Evolutionary conservation across 2,888 invertebrate genomes (phyloP), one percentile per base, ranked within the genome.

Genomic region (Dorcus hopei): DNA sequence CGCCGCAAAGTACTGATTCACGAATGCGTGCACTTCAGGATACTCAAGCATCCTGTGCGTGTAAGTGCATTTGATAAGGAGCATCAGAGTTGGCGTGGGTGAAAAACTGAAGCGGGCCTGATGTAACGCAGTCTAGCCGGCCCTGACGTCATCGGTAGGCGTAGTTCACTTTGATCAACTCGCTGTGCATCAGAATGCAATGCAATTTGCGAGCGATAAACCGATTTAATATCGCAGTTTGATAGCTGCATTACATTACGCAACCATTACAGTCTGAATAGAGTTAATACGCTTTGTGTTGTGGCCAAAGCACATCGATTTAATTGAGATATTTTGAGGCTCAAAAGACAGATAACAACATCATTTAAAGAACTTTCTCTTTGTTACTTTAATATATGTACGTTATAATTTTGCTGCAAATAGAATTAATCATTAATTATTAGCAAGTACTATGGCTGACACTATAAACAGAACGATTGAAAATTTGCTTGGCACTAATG

Each of bases 91-190:
- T 23, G 14, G 45, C 45, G 45, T 45, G 14, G 45, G 45, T 45
- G 45, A 19, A 19, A 7, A 42, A 42, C 14, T 14, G 41, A 9
- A 11, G 43, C 43, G 43, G 7, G 43, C n/a, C 43, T 43, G 45
- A 45, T 45, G 45, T 45, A 45, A 45, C 45, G 45, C 45, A 45
- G 54, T 54, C 54, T 38, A 47, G 23, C 48, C 54, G 9, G 47
- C 38, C 19, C 23, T 40, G 54, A 48, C 54, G 54, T 54, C 54
- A 48, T 38, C n/a, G 9, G 47, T 54, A 39, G 54, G 54, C 38
- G 54, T 40, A 47, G 38, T 19, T 47, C 54, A 48, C 54, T 54
- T 53, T 53, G 53, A 53, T 53, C 54, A 54, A 45, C 14, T 45
- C 43, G 43, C 14, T 45, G 45, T 45, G 45, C 45, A 45, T 45